Evolutionary conservation across 2,113 vertebrate genomes (phyloP), one percentile per base, ranked within the genome.

Genomic region (Gorilla gorilla): DNA sequence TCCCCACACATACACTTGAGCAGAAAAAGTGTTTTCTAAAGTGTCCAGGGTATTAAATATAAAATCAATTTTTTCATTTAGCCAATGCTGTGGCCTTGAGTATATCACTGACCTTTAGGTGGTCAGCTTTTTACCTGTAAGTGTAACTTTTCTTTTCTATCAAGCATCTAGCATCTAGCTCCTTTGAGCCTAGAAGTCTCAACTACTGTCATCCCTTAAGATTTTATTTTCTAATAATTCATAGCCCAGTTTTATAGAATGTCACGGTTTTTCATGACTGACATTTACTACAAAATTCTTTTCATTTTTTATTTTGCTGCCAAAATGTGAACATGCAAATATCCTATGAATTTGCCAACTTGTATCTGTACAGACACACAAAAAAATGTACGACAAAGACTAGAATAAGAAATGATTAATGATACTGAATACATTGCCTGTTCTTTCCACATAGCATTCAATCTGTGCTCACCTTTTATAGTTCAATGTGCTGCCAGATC

Each of bases 281-380:
- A 96, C 96, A 97, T 97, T 98, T 97, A 90, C 92, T 96, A 78
- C 40, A 96, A 96, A 96, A 97, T 97, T 95, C 97, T 97, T 97
- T 96, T 96, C 96, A 97, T 97, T 97, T 98, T 96, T 97, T 79
- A 96, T 92, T 89, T 96, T 12, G 1, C 90, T 97, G 92, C 76
- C 96, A 96, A 98, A 97, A 97, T 97, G 97, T 97, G 96, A 97
- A 93, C 88, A 97, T 94, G 90, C 94, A 97, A 98, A 98, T 94
- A 97, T 68, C 27, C 32, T 85, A 70, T 57, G 90, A 88, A 52
- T 94, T 97, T 96, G 87, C 95, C 92, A 92, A 52, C 64, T 97
- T 78, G 87, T 80, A 52, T 97, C 76, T 94, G 72, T 92, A 70
- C 89, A 61, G 68, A 40, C 45, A 80, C 25, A 89, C 8, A 61